Base-by-base conservation (phyloP, 2,113 vertebrate species). In the Burhinus oedicnemus region DNA sequence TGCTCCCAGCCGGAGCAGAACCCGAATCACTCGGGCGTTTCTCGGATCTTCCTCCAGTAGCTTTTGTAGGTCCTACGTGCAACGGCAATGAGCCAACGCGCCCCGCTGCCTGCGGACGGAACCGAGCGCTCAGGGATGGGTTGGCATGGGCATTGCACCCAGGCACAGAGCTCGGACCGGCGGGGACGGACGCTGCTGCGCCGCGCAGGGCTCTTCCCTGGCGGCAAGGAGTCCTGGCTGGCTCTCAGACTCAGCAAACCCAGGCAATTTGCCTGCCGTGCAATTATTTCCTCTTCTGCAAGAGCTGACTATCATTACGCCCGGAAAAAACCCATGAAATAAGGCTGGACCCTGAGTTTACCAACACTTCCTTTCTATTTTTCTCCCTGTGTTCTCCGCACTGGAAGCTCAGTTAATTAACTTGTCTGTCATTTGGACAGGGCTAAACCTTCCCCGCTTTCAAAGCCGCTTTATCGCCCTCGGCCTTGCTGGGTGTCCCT, bases 41-140 rank as follows among this genome's bases (percentile, higher is more conserved):
- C 61, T 27, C 32, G 54, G 6, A 10, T 15, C 47, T 14, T 38
- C 29, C 42, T 9, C 2, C 6, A 8, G 44, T 0, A 36, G 42
- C 18, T 55, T 16, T 14, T 2, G 4, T 4, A 10, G 0, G 17
- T 8, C 6, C 30, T 9, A 5, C 12, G 1, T 0, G 23, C 47
- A 27, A 3, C 19, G 1, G 1, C 5, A 23, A 26, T 9, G 6
- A 26, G 23, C 17, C 7, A 5, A 12, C 3, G 25, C 45, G 45
- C 45, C 17, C 45, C 44, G 13, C 44, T 45, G 47, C 47, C 47
- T 19, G 14, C 47, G 8, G 19, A 8, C 6, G 1, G 9, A 13
- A 11, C 4, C 18, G 20, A 9, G 5, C 0, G 25, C 2, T 1
- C 8, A 6, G 5, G 3, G 3, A 2, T 0, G 32, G 71, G 54